These are phyloP conservation scores for Monoplex corrugatus DNA, from an alignment of 2,888 invertebrate species.

Conservation along the genomic window DNA sequence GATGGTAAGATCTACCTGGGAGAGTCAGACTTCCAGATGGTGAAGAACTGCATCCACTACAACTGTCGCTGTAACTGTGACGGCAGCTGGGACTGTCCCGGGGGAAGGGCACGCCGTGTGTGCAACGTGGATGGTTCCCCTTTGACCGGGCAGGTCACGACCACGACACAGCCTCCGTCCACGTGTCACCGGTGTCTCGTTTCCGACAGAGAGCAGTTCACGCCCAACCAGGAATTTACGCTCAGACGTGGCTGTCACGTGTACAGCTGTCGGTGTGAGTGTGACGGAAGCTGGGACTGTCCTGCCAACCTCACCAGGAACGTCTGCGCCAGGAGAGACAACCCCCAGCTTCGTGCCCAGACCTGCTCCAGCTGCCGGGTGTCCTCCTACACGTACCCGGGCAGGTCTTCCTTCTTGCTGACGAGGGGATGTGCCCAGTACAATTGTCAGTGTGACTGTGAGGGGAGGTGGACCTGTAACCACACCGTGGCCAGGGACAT, in stretches of 20 bases:
- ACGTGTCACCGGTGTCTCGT: constrained; percentile 54
- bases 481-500: constrained; percentile 53
- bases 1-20: constrained; percentile 62
- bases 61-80: constrained; percentile 73
- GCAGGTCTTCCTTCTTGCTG: constrained; percentile 63
- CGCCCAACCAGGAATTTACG: constrained; percentile 67
- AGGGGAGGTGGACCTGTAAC: constrained; percentile 60
- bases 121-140: constrained; percentile 57
- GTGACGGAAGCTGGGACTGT: constrained; percentile 74
- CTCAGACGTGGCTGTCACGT: constrained; percentile 67
- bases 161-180: background rate
- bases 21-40: constrained; percentile 66
- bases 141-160: background rate
- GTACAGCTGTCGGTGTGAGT: constrained; percentile 72
- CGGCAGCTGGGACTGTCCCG: constrained; percentile 74
- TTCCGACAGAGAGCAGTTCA: constrained; percentile 55
- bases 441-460: constrained; percentile 59
- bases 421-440: constrained; percentile 64
- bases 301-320: constrained; percentile 67
- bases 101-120: constrained; percentile 65
- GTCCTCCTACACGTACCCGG: constrained; percentile 61
- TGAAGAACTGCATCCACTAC: constrained; percentile 70
- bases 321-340: constrained; percentile 55
- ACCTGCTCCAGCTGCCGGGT: constrained; percentile 66
- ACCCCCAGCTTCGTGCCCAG: constrained; percentile 30